Percentiles rank a stretch among this genome's conserved stretches.
These are phyloP conservation scores for Anoplolepis gracilipes DNA, from an alignment of 1,140 invertebrate genomes.

Conservation along the genomic window DNA sequence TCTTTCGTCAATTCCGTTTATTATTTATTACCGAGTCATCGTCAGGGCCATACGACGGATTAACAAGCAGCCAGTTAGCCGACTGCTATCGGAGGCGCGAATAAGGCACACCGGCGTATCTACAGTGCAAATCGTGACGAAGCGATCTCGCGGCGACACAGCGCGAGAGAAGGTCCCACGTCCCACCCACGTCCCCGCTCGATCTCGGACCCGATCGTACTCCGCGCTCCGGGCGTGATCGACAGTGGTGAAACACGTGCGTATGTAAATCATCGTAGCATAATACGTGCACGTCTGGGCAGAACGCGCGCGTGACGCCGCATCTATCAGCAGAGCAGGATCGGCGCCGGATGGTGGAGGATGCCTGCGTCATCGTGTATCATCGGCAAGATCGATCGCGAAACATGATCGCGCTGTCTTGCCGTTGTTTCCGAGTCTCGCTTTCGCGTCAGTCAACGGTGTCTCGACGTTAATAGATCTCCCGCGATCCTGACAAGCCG, in stretches of 20 bases:
- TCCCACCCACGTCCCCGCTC: too few species aligned
- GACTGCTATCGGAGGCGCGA: constrained; percentile 18
- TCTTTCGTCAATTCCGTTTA: not conserved
- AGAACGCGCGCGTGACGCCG: constrained; percentile 28
- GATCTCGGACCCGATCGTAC: not conserved
- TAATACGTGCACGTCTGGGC: not conserved
- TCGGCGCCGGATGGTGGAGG: constrained; percentile 1
- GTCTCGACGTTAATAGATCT: constrained; percentile 20
- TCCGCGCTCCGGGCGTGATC: not conserved
- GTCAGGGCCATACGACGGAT: constrained; percentile 7
- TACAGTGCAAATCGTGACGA: constrained; percentile 60
- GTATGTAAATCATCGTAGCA: constrained; percentile 64
- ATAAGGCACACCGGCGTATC: constrained; percentile 41
- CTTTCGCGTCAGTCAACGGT: constrained; percentile 8
- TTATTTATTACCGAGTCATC: constrained; percentile 43
- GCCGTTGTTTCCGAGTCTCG: not conserved
- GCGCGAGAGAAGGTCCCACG: not conserved
- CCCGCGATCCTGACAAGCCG: constrained; percentile 24
- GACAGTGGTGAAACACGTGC: constrained; percentile 60
- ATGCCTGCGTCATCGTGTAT: constrained; percentile 59
- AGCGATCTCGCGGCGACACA: constrained; percentile 41
- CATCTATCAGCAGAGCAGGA: constrained; percentile 8
- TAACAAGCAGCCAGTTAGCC: not conserved
- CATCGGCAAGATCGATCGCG: constrained; percentile 55
- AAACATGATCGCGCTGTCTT: constrained; percentile 59